Evolutionary conservation across 1,140 invertebrate genomes (phyloP), one percentile per base, ranked within the genome.

Genomic region (Penaeus chinensis): DNA sequence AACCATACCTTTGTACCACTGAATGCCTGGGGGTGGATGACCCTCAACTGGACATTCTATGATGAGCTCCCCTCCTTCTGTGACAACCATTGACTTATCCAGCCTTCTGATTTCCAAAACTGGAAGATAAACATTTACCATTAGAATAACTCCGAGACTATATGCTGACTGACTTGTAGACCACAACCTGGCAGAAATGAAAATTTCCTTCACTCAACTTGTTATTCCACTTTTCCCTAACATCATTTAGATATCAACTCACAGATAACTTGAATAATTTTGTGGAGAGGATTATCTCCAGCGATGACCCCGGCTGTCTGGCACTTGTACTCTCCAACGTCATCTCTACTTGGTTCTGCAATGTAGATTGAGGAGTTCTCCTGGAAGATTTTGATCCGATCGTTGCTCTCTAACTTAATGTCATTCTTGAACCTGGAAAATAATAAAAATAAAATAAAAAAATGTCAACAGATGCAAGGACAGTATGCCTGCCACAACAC

Each of bases 61-160:
- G 32, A 42, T 8, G 32, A 85, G 32, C 3, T 63, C 18, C 24
- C 82, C 42, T 42, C 77, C 27, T 18, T 82, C 63, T 10, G 47
- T 61, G 4, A 87, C 60, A 66, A 27, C 60, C 18, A 16, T 20
- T 16, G 79, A 82, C 47, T 87, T 87, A n/a, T 69, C n/a, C 80
- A 87, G 77, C 47, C 24, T 87, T 60, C 71, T 87, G 13, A 87
- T 82, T 65, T 82, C 80, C 81, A 87, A 87, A 66, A 74, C 86
- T 85, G 63, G 20, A 47, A 79, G 42, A 47, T 37, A 24, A 54
- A 54, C 5, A 54, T 13, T 54, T 54, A 54, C 16, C 11, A 47
- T 54, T 8, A 13, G 54, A 54, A 13, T 54, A 54, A 54, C 16
- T 54, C 1, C 16, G 54, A 54, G 54, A 54, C 8, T 1, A 2